Evolutionary conservation across 2,888 invertebrate genomes (phyloP).

Genomic region (Drosophila kanekoi): DNA sequence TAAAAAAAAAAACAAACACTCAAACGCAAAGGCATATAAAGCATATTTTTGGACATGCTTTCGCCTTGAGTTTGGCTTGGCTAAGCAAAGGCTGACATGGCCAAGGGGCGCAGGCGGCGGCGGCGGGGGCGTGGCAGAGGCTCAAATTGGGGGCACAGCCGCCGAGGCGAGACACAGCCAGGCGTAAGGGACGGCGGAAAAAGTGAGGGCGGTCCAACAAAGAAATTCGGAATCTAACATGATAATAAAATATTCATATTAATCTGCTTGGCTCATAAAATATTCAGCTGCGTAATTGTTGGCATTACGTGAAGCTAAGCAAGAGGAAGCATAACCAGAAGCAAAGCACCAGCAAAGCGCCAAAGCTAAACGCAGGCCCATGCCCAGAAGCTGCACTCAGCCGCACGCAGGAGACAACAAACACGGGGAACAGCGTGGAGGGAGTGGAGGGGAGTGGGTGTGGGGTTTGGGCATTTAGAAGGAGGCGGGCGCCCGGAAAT

Average conservation of each 20-base stretch:
- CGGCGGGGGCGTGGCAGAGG: constrained; percentile 3
- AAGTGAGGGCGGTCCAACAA: constrained; percentile 33
- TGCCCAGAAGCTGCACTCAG: background rate
- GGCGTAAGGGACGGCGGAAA: background rate
- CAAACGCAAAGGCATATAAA: constrained; percentile 67
- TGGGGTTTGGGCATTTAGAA: background rate
- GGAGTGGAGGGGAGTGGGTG: background rate
- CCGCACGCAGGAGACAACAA: background rate
- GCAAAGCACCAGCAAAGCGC: too few relatives aligned
- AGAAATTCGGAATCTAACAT: constrained; percentile 77
- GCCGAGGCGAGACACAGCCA: too few relatives aligned
- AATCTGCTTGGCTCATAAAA: constrained; percentile 81
- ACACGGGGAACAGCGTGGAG: background rate
- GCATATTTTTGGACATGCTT: constrained; percentile 72
- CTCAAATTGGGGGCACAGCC: too few relatives aligned
- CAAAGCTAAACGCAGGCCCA: too few relatives aligned
- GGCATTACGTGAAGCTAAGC: constrained; percentile 65
- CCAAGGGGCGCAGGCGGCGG: background rate
- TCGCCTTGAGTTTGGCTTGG: constrained; percentile 63
- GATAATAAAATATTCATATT: constrained; percentile 83
- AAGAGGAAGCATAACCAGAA: constrained; percentile 1
- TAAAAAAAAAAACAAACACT: constrained; percentile 28
- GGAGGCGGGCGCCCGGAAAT: constrained; percentile 52
- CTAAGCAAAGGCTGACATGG: constrained; percentile 32
- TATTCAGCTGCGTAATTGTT: constrained; percentile 81